phyloP scores from a whole-genome alignment of 35 echinoderm and acorn worm genomes.

The Patiria miniata region DNA sequence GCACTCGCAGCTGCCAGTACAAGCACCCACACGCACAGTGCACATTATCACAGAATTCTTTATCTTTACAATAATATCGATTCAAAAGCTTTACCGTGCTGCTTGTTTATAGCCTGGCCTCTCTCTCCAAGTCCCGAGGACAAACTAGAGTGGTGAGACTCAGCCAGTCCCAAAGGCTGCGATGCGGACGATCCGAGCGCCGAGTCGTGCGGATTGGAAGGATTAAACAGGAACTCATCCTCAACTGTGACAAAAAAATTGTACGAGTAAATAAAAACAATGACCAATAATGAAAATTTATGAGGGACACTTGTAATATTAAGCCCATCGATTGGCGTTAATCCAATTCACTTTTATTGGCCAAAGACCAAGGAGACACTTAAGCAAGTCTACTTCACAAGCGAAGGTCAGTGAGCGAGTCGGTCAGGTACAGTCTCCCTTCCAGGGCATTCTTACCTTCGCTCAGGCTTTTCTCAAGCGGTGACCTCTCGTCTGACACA shows the following conservation, averaged over 20 bases:
- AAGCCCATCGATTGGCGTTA: too few relatives aligned
- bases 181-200: not conserved
- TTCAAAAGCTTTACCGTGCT: not conserved
- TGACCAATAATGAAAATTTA: not conserved
- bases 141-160: constrained; percentile 33
- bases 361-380: too few relatives aligned
- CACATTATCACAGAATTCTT: too few relatives aligned
- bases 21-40: too few relatives aligned
- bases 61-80: too few relatives aligned
- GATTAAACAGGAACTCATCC: constrained; percentile 37
- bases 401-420: too few relatives aligned
- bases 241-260: constrained; percentile 15
- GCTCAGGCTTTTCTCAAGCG: constrained; percentile 75
- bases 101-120: constrained; percentile 8
- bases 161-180: not conserved
- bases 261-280: not conserved
- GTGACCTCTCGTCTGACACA: constrained; percentile 74
- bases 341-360: too few relatives aligned
- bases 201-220: not conserved
- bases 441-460: constrained; percentile 96
- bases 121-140: constrained; percentile 37
- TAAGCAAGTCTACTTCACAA: too few relatives aligned
- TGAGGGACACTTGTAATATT: too few relatives aligned
- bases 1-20: too few relatives aligned
- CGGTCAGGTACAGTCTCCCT: too few relatives aligned